A percentile compares a stretch with the other conserved stretches of the same genome.
Conservation (phyloP, 2,888 invertebrate genomes). For the Hetaerina titia region DNA sequence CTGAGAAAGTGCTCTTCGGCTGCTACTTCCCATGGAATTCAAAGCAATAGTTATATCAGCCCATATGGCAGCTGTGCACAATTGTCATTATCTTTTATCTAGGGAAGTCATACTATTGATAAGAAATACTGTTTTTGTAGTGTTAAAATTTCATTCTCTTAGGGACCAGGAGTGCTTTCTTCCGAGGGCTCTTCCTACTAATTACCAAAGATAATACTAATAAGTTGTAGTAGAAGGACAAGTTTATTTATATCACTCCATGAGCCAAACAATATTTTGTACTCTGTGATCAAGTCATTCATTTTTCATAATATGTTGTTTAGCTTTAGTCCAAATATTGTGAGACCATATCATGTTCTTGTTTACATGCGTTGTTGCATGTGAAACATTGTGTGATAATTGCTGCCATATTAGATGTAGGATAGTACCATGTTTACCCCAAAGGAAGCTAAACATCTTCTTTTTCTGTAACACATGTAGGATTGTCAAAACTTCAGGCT, state of each 20-base stretch:
- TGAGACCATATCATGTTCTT: conserved; percentile 53
- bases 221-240: not conserved
- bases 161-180: conserved; percentile 55
- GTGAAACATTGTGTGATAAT: conserved; percentile 46
- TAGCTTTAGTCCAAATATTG: not conserved
- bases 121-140: not conserved
- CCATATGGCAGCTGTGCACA: conserved; percentile 46
- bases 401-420: conserved; percentile 45
- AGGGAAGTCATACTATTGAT: conserved; percentile 6
- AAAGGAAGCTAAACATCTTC: not conserved
- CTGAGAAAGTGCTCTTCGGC: not conserved
- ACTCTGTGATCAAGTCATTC: conserved; percentile 48
- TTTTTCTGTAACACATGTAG: too few relatives aligned
- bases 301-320: not conserved
- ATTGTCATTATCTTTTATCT: not conserved
- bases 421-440: not conserved
- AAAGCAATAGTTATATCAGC: not conserved
- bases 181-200: conserved; percentile 1
- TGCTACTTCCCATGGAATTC: not conserved
- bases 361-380: conserved; percentile 15
- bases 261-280: conserved; percentile 19
- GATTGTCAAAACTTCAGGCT: too few relatives aligned
- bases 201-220: conserved; percentile 34
- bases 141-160: not conserved
- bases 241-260: conserved; percentile 27